phyloP scores from a whole-genome alignment of 2,113 vertebrate species.

The Takifugu bimaculatus region DNA sequence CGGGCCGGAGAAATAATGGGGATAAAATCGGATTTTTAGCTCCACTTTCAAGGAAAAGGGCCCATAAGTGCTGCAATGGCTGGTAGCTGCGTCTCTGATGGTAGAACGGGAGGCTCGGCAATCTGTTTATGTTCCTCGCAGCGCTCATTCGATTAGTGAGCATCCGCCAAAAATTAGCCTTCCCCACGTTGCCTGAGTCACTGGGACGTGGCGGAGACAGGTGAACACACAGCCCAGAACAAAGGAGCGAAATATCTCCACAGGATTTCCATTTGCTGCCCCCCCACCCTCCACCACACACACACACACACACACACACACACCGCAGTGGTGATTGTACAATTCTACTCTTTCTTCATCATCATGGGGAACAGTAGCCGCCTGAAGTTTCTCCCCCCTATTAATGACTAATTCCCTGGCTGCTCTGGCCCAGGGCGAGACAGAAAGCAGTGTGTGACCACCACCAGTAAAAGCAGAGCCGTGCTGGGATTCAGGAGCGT shows the following conservation, averaged over 20 bases:
- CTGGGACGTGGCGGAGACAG: slow-evolving; percentile 6
- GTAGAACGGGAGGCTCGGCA: slow-evolving; percentile 57
- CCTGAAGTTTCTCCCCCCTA: slow-evolving; percentile 44
- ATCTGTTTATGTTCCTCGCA: slow-evolving; percentile 63
- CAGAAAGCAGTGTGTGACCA: slow-evolving; percentile 64
- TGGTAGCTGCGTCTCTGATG: slow-evolving; percentile 51
- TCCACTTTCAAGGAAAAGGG: slow-evolving; percentile 25
- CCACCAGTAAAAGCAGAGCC: slow-evolving; percentile 57
- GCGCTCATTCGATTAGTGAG: slow-evolving; percentile 66
- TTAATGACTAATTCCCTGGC: slow-evolving; percentile 59
- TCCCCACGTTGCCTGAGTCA: slow-evolving; percentile 52
- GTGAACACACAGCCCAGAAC: too few relatives aligned
- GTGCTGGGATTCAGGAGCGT: slow-evolving; percentile 64
- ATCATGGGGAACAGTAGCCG: slow-evolving; percentile 58
- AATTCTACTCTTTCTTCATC: slow-evolving; percentile 34
- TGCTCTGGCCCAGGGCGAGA: slow-evolving; percentile 47
- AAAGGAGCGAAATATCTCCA: too few relatives aligned
- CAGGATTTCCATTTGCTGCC: too few relatives aligned
- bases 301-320: slow-evolving; percentile 17
- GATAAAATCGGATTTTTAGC: slow-evolving; percentile 33
- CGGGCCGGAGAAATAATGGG: slow-evolving; percentile 51
- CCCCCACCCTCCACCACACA: background rate
- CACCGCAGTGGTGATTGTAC: slow-evolving; percentile 39
- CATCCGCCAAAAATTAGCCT: slow-evolving; percentile 65
- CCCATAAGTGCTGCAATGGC: slow-evolving; percentile 59